Percentiles rank a stretch among this genome's conserved stretches.
Conservation (phyloP, 2,888 invertebrate genomes). For the Thereva unica region DNA sequence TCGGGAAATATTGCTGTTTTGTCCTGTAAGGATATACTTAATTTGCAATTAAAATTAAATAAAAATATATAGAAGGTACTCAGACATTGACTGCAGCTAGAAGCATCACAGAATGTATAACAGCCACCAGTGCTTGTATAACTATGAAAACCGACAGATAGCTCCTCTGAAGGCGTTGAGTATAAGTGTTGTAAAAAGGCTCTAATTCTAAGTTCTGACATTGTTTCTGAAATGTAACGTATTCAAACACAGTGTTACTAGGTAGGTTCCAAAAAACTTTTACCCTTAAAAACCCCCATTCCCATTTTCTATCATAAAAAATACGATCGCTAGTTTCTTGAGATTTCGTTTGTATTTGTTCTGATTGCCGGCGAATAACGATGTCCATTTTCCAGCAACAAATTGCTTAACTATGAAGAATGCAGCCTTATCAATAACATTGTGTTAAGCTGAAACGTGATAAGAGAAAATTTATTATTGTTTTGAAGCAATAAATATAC, state of each 20-base stretch:
- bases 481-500: too few species aligned
- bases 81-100: slow-evolving; percentile 59
- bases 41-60: slow-evolving; percentile 2
- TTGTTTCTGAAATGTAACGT: slow-evolving; percentile 64
- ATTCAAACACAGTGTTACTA: too few species aligned
- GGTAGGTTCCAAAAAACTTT: slow-evolving; percentile 33
- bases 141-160: slow-evolving; percentile 77
- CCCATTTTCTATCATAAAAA: slow-evolving; percentile 56
- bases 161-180: slow-evolving; percentile 75
- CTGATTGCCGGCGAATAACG: slow-evolving; percentile 42
- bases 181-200: slow-evolving; percentile 74
- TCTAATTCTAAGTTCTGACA: slow-evolving; percentile 76
- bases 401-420: neutral
- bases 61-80: neutral
- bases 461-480: too few species aligned
- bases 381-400: slow-evolving; percentile 38
- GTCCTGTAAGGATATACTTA: slow-evolving; percentile 44
- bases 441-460: too few species aligned
- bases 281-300: slow-evolving; percentile 56
- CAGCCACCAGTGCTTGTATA: slow-evolving; percentile 68
- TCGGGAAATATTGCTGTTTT: slow-evolving; percentile 51
- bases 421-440: too few species aligned
- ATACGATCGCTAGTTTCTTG: slow-evolving; percentile 37
- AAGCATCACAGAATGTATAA: slow-evolving; percentile 65
- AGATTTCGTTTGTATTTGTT: slow-evolving; percentile 39